phyloP scores from a whole-genome alignment of 2,797 vertebrate species.

The Yasuhikotakia modesta region DNA sequence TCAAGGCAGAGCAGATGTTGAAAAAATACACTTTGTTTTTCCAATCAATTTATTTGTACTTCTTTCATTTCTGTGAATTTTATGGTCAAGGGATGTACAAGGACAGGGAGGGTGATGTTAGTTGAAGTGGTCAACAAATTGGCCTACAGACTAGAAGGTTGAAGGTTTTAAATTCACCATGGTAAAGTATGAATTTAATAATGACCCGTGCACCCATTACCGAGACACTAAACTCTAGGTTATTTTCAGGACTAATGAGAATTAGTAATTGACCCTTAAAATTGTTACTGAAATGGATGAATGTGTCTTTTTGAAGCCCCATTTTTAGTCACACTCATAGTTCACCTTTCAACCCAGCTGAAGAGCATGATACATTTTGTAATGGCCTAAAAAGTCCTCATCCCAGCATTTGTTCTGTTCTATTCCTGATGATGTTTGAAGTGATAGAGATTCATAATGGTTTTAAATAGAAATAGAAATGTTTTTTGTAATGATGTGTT shows the following conservation, averaged over 20 bases:
- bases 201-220: slow-evolving; percentile 38
- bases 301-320: background rate
- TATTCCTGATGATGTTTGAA: background rate
- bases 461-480: background rate
- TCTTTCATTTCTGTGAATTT: too few relatives aligned
- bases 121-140: too few relatives aligned
- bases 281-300: background rate
- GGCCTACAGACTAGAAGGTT: too few relatives aligned
- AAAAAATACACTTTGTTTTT: too few relatives aligned
- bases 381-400: background rate
- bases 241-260: background rate
- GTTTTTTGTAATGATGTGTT: too few relatives aligned
- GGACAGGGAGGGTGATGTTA: too few relatives aligned
- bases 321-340: background rate
- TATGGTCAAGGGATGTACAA: too few relatives aligned
- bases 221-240: slow-evolving; percentile 1
- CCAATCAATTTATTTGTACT: too few relatives aligned
- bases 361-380: background rate
- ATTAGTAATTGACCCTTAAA: background rate
- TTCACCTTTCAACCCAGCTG: background rate
- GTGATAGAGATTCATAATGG: background rate
- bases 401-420: background rate
- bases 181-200: too few relatives aligned
- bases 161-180: too few relatives aligned
- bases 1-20: too few relatives aligned